These are phyloP conservation scores for Ranitomeya imitator DNA, from an alignment of 2,113 vertebrate genomes.

Conservation along the genomic window DNA sequence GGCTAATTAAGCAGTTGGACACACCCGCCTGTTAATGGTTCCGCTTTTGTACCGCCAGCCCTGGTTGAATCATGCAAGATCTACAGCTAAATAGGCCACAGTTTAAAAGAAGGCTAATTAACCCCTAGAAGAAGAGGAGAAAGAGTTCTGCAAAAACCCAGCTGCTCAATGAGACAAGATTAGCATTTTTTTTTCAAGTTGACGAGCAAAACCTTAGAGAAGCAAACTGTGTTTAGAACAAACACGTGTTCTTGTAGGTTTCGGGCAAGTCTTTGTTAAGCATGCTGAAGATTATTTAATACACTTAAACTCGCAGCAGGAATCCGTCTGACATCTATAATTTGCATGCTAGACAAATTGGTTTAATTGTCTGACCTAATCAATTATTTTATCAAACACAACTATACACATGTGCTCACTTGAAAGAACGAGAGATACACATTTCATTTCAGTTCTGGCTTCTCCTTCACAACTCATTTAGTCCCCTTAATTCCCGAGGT, in stretches of 20 bases:
- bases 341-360: conserved; percentile 62
- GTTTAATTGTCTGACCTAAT: conserved; percentile 64
- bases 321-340: conserved; percentile 61
- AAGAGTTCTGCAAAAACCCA: conserved; percentile 68
- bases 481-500: conserved; percentile 57
- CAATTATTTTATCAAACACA: conserved; percentile 64
- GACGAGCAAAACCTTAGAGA: conserved; percentile 63
- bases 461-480: conserved; percentile 62
- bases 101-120: conserved; percentile 77
- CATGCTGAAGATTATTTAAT: conserved; percentile 66
- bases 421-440: conserved; percentile 56
- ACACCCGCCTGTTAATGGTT: conserved; percentile 70
- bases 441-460: conserved; percentile 60
- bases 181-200: conserved; percentile 66
- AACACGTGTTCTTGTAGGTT: conserved; percentile 62
- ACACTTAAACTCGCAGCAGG: conserved; percentile 63
- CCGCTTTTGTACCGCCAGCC: conserved; percentile 65
- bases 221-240: conserved; percentile 65
- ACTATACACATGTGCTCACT: conserved; percentile 60
- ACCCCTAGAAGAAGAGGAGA: conserved; percentile 62
- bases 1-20: conserved; percentile 75
- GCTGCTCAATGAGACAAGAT: conserved; percentile 72
- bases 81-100: conserved; percentile 68
- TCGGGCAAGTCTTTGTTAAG: conserved; percentile 60
- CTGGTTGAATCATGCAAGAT: conserved; percentile 66